Evolutionary conservation across 2,113 vertebrate species (phyloP), one percentile per base, ranked within the genome.

Genomic region (Solea solea): DNA sequence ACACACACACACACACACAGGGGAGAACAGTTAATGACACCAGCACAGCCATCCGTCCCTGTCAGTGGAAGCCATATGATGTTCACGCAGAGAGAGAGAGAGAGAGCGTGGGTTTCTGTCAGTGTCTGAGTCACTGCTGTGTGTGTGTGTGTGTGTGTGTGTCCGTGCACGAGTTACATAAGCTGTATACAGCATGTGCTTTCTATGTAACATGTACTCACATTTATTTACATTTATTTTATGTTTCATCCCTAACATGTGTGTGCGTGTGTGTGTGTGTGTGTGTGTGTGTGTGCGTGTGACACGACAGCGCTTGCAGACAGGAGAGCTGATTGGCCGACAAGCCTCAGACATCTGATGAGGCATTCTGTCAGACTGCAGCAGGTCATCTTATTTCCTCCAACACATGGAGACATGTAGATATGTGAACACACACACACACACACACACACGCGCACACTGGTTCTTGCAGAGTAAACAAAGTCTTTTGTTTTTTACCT

Each of bases 41-140:
- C 90, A 83, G 76, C 12, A 84, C 84, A 73, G 90, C 90, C 79
- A 93, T 81, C 77, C 84, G 69, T 92, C 93, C 81, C 91, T 81
- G 95, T 95, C 96, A 95, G 94, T 84, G 85, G 74, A 83, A 83
- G 86, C 89, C 90, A 95, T 95, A 93, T 93, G 93, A 96, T 95
- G 95, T 95, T 96, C 94, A 90, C 80, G 61, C 1, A 64, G n/a
- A 56, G 9, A 55, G 3, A 57, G 69, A 66, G 55, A 52, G 59
- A 59, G 62, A 48, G 56, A 71, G 64, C 10, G 25, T 80, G 63
- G 70, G 62, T 53, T 86, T 74, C 55, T 76, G 57, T 78, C 68
- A 83, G 58, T 65, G 62, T 81, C 69, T 81, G 72, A 80, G 39
- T 84, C 81, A 84, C 58, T 41, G 9, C 27, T 67, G 21, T 65